Evolutionary conservation across 37 sponge, comb jelly and placozoan species (phyloP).

Genomic region (Oopsacas minuta): DNA sequence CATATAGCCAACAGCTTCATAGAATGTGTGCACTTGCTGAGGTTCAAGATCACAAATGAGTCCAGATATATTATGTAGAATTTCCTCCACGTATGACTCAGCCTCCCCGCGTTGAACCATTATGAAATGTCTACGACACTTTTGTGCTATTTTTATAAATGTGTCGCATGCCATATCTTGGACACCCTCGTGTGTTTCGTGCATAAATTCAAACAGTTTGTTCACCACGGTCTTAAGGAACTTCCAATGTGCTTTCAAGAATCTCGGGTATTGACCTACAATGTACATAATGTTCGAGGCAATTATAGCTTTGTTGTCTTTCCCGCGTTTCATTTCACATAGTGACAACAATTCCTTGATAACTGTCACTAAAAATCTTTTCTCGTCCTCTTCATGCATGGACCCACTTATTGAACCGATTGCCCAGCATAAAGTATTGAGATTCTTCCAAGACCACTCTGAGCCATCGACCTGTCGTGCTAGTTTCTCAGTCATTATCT

Average conservation of each 20-base stretch:
- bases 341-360: constrained; percentile 91
- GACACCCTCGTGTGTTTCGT: constrained; percentile 97
- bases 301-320: constrained; percentile 98
- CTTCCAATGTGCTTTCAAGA: constrained; percentile 96
- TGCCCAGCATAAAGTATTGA: constrained; percentile 98
- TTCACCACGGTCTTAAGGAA: constrained; percentile 99
- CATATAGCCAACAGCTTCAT: constrained; percentile 99
- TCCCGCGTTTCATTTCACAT: constrained; percentile 91
- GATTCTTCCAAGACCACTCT: constrained; percentile 99
- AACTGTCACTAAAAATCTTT: constrained; percentile 91
- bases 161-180: constrained; percentile 99
- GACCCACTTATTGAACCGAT: constrained; percentile 99
- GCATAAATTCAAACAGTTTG: constrained; percentile 99
- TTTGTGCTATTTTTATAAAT: constrained; percentile 99
- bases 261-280: constrained; percentile 96
- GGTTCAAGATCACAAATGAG: constrained; percentile 96
- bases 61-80: constrained; percentile 75
- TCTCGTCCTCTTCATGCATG: constrained; percentile 97
- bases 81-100: constrained; percentile 88
- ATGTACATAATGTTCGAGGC: constrained; percentile 99
- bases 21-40: constrained; percentile 95
- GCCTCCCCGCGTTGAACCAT: constrained; percentile 84
- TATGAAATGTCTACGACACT: constrained; percentile 89
- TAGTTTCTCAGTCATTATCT: constrained; percentile 92
- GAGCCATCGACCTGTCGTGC: constrained; percentile 79